Conservation (phyloP, 1,140 invertebrate genomes). For the Drosophila mojavensis region DNA sequence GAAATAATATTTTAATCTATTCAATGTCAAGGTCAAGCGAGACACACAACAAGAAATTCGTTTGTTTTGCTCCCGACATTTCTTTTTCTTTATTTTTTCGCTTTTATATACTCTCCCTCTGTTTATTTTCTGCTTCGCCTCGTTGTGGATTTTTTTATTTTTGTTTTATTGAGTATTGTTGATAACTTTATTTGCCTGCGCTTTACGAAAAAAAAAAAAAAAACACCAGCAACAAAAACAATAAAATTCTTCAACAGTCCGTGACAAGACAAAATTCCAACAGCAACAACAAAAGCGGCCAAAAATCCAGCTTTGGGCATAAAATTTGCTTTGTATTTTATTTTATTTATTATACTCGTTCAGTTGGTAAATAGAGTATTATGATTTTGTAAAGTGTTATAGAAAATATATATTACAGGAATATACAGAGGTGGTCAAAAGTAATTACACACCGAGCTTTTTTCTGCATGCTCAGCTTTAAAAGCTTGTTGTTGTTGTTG, state of each 20-base stretch:
- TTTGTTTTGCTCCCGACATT: conserved; percentile 45
- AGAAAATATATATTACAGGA: too few relatives aligned
- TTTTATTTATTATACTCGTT: conserved; percentile 1
- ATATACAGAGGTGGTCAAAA: too few relatives aligned
- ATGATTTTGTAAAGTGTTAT: too few relatives aligned
- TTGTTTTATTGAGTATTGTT: conserved; percentile 66
- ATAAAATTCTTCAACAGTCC: conserved; percentile 50
- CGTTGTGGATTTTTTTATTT: neutral
- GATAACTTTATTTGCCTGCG: conserved; percentile 76
- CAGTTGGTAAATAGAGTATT: too few relatives aligned
- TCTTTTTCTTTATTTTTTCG: conserved; percentile 13
- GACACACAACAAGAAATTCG: conserved; percentile 44
- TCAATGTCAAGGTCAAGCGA: conserved; percentile 73
- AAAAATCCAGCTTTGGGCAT: conserved; percentile 37
- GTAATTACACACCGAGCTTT: too few relatives aligned
- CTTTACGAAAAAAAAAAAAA: conserved; percentile 20
- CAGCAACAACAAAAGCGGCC: conserved; percentile 21
- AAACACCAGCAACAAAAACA: conserved; percentile 25
- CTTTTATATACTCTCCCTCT: conserved; percentile 37
- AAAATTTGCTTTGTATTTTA: conserved; percentile 21
- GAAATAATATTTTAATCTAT: conserved; percentile 63
- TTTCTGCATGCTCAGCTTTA: too few relatives aligned
- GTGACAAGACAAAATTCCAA: conserved; percentile 44
- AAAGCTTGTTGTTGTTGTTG: too few relatives aligned
- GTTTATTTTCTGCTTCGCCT: conserved; percentile 41